Evolutionary conservation across 2,888 invertebrate genomes (phyloP), one percentile per base, ranked within the genome.

Genomic region (Acanthopleura granulata): DNA sequence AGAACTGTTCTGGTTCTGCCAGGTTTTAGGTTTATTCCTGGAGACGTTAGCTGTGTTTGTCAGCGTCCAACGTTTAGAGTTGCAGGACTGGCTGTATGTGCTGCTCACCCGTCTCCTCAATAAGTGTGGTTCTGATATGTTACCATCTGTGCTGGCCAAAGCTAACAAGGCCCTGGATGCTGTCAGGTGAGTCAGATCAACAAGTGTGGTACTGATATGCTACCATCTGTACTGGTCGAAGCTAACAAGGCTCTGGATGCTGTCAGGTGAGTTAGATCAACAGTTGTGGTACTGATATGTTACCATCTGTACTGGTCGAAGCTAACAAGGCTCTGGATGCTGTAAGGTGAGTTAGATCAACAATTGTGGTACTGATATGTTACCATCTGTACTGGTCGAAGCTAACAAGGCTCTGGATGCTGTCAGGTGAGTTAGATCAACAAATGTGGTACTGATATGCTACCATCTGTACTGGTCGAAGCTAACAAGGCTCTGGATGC

Each of bases 31-130:
- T 72, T 92, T 98, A 77, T 97, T 98, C 91, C 92, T 98, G 88
- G 99, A 99, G 89, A 96, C 97, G 0, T 93, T 99, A 62, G 95
- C 95, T 86, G 97, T 97, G 89, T 92, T 98, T 85, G 94, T 99
- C 74, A 92, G 94, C 78, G 94, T 95, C 61, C 97, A 99, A 91
- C 94, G 95, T 88, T 93, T 93, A 80, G 97, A 98, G 88, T 92
- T 99, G 73, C 94, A 95, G 85, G 97, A 96, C 89, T 98, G 98
- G 97, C 93, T 99, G 1, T 97, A 97, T 87, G 94, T 97, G 82
- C 92, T 99, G 73, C 93, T 98, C 88, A 95, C 96, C 76, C 93
- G 96, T 87, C 93, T 94, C 22, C 94, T 99, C 75, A 95, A 95
- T 91, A 98, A 98, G 90, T 93, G 96, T 51, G 97, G 97, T 75